Percentiles rank a stretch among this genome's conserved stretches.
phyloP scores from a whole-genome alignment of 2,888 invertebrate genomes.

The Pollenia angustigena region DNA sequence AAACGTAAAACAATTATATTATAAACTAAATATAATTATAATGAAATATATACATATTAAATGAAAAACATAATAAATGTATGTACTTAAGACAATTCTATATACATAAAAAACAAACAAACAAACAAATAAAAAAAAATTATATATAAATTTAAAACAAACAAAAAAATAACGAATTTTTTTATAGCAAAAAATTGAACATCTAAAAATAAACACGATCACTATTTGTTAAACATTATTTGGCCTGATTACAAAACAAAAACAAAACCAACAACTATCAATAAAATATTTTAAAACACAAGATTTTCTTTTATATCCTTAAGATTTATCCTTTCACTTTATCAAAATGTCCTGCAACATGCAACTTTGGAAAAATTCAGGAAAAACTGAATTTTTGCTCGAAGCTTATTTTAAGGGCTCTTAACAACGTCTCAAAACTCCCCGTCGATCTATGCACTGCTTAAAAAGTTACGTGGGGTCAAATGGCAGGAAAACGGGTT shows the following conservation, averaged over 20 bases:
- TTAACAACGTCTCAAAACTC: too few species aligned
- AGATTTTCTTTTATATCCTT: not conserved
- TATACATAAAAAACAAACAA: slow-evolving; percentile 55
- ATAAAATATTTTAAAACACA: not conserved
- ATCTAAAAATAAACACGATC: slow-evolving; percentile 11
- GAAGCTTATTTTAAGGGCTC: too few species aligned
- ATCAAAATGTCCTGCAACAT: too few species aligned
- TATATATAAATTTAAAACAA: slow-evolving; percentile 58
- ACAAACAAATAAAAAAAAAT: slow-evolving; percentile 70
- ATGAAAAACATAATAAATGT: slow-evolving; percentile 45
- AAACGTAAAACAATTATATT: slow-evolving; percentile 60
- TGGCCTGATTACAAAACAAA: slow-evolving; percentile 15
- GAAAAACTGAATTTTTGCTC: too few species aligned
- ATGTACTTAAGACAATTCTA: slow-evolving; percentile 68
- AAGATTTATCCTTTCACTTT: too few species aligned
- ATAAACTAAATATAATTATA: slow-evolving; percentile 63
- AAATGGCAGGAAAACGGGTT: too few species aligned
- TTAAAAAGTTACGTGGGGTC: too few species aligned
- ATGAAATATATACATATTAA: slow-evolving; percentile 31
- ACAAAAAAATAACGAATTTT: slow-evolving; percentile 58
- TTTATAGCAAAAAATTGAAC: slow-evolving; percentile 45
- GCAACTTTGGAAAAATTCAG: too few species aligned
- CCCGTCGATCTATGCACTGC: too few species aligned
- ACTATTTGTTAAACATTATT: slow-evolving; percentile 18
- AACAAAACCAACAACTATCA: slow-evolving; percentile 4